phyloP scores from a whole-genome alignment of 2,797 vertebrate species.

The Thaleichthys pacificus region DNA sequence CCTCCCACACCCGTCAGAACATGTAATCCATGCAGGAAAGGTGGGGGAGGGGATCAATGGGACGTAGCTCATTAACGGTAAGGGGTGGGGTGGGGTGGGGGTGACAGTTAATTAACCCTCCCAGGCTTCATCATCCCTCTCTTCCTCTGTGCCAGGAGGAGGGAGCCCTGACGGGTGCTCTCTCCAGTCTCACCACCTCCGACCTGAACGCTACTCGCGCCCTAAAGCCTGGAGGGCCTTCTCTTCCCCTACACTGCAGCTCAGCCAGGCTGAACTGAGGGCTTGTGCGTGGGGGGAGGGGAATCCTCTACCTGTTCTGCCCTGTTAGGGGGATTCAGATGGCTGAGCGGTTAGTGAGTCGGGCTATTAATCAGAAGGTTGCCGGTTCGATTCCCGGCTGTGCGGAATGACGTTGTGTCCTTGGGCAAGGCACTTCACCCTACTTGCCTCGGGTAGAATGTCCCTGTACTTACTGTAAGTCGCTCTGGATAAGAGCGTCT shows the following conservation, averaged over 20 bases:
- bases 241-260: background rate
- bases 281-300: background rate
- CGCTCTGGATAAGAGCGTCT: no score
- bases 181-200: background rate
- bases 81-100: conserved; percentile 26
- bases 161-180: background rate
- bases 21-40: conserved; percentile 36
- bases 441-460: no score
- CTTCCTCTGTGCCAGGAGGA: background rate
- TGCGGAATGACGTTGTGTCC: no score
- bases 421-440: no score
- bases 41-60: conserved; percentile 41
- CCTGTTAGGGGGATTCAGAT: no score
- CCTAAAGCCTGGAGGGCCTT: background rate
- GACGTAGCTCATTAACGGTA: conserved; percentile 56
- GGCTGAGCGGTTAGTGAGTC: no score
- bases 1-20: conserved; percentile 27
- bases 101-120: conserved; percentile 65
- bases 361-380: no score
- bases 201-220: background rate
- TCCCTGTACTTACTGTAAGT: no score
- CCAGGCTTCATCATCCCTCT: conserved; percentile 13
- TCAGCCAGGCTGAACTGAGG: background rate
- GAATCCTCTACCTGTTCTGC: background rate
- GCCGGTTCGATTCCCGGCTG: no score